phyloP scores from a whole-genome alignment of 30 jellyfish, hydroid and myxozoan species.

The Clytia hemisphaerica region DNA sequence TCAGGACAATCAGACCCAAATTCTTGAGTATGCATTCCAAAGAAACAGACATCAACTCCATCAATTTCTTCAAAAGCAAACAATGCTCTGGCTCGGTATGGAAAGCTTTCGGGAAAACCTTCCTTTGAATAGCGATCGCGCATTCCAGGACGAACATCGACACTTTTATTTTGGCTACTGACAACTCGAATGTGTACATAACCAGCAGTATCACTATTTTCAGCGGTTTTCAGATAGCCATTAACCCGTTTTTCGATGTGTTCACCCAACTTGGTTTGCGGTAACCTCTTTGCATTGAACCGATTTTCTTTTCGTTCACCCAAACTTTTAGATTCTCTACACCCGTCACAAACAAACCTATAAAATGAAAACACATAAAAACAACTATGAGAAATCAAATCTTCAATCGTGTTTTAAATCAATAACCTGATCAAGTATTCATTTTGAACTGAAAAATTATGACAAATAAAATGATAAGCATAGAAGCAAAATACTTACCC shows the following conservation, averaged over 20 bases:
- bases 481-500: slow-evolving; percentile 57
- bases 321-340: slow-evolving; percentile 56
- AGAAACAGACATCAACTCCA: slow-evolving; percentile 96
- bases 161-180: slow-evolving; percentile 83
- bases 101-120: slow-evolving; percentile 69
- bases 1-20: slow-evolving; percentile 96
- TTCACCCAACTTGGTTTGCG: slow-evolving; percentile 87
- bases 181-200: slow-evolving; percentile 89
- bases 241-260: slow-evolving; percentile 80
- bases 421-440: neutral
- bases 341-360: slow-evolving; percentile 84
- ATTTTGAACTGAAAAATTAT: neutral
- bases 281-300: slow-evolving; percentile 80
- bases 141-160: slow-evolving; percentile 86
- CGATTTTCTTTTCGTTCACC: slow-evolving; percentile 84
- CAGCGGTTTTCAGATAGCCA: slow-evolving; percentile 48
- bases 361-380: neutral
- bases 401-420: neutral
- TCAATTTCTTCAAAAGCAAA: slow-evolving; percentile 98
- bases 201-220: slow-evolving; percentile 62
- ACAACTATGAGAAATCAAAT: neutral
- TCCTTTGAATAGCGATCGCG: slow-evolving; percentile 60
- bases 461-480: neutral
- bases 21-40: slow-evolving; percentile 99
- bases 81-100: slow-evolving; percentile 95